Evolutionary conservation across 1,140 invertebrate genomes (phyloP).

Genomic region (Temnothorax curvispinosus): DNA sequence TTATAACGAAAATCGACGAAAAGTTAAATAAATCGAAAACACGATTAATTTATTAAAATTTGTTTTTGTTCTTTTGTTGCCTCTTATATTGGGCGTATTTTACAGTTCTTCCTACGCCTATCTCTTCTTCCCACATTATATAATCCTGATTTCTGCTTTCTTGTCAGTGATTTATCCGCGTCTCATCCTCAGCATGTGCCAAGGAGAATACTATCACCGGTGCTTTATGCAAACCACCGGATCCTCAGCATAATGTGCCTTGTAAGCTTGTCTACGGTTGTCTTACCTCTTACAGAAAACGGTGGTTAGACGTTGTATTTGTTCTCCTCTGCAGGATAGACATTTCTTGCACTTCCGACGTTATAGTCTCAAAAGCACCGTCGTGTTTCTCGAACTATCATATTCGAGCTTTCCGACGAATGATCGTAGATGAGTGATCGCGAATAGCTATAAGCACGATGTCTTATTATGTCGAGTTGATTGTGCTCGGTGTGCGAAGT

Average conservation of each 20-base stretch:
- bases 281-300: constrained; percentile 72
- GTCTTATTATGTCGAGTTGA: constrained; percentile 44
- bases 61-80: neutral
- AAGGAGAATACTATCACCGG: constrained; percentile 60
- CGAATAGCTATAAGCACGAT: constrained; percentile 28
- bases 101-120: neutral
- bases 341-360: constrained; percentile 51
- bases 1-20: neutral
- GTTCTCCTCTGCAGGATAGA: constrained; percentile 18
- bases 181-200: constrained; percentile 31
- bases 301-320: constrained; percentile 48
- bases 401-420: constrained; percentile 9
- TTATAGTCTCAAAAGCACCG: neutral
- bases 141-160: constrained; percentile 39
- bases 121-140: neutral
- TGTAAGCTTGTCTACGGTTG: constrained; percentile 74
- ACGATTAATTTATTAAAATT: neutral
- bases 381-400: constrained; percentile 28
- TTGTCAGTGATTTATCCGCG: constrained; percentile 51
- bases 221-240: constrained; percentile 73
- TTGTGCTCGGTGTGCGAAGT: constrained; percentile 22
- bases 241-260: constrained; percentile 71
- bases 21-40: neutral
- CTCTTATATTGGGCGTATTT: neutral
- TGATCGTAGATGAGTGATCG: constrained; percentile 37